phyloP scores from a whole-genome alignment of 2,797 vertebrate genomes.

The Staurois parvus region DNA sequence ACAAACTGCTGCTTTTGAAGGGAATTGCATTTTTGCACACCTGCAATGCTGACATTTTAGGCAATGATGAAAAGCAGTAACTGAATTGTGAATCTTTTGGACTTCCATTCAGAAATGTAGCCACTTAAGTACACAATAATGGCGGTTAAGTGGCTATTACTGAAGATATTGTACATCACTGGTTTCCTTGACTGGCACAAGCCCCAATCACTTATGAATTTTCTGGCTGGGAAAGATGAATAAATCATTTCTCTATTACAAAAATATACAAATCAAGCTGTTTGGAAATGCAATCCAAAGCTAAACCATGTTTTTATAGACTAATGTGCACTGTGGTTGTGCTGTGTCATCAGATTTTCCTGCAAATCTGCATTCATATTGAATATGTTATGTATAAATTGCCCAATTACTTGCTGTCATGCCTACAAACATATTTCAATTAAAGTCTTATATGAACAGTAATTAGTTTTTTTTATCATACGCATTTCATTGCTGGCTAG shows the following conservation, averaged over 20 bases:
- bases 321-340: background rate
- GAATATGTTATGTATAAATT: background rate
- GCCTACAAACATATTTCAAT: slow-evolving; percentile 1
- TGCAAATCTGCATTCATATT: slow-evolving; percentile 3
- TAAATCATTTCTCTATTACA: slow-evolving; percentile 18
- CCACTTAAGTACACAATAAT: slow-evolving; percentile 12
- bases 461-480: background rate
- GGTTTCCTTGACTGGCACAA: slow-evolving; percentile 1
- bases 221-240: background rate
- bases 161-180: slow-evolving; percentile 2
- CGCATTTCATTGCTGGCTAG: background rate
- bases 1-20: slow-evolving; percentile 11
- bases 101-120: background rate
- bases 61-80: background rate
- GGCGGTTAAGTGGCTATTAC: slow-evolving; percentile 9
- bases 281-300: slow-evolving; percentile 7
- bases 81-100: background rate
- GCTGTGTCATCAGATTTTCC: slow-evolving; percentile 8
- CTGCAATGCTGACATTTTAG: background rate
- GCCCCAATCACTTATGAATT: background rate
- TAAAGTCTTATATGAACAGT: background rate
- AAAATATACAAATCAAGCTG: slow-evolving; percentile 25
- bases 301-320: background rate
- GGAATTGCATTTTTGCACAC: background rate
- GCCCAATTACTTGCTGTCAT: background rate